Evolutionary conservation across 2,888 invertebrate genomes (phyloP).

Genomic region (Drosophila eohydei): DNA sequence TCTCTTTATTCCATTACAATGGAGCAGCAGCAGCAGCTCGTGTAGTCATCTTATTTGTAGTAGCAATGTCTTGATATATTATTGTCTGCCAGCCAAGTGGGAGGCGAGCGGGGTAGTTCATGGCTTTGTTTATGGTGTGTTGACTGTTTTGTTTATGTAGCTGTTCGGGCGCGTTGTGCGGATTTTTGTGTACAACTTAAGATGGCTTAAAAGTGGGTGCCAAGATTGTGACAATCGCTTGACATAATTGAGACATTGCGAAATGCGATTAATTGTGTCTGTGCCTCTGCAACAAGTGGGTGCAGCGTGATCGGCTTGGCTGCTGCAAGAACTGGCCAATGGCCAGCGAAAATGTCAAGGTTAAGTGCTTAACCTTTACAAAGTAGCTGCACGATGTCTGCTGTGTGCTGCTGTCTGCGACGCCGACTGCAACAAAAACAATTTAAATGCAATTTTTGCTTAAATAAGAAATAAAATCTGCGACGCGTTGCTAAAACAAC

Average conservation of each 20-base stretch:
- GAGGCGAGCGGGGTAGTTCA: neutral
- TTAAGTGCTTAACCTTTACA: constrained; percentile 72
- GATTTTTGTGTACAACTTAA: constrained; percentile 29
- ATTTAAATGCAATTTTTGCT: constrained; percentile 81
- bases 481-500: constrained; percentile 43
- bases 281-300: constrained; percentile 13
- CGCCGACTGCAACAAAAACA: constrained; percentile 55
- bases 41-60: constrained; percentile 71
- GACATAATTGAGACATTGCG: constrained; percentile 83
- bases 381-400: constrained; percentile 49
- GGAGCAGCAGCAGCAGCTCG: constrained; percentile 24
- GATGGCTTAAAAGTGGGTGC: constrained; percentile 32
- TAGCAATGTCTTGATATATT: constrained; percentile 77
- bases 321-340: constrained; percentile 26
- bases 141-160: constrained; percentile 68
- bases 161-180: constrained; percentile 40
- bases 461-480: constrained; percentile 79
- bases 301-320: neutral
- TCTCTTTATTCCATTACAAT: constrained; percentile 75
- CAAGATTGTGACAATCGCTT: constrained; percentile 64
- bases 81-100: constrained; percentile 52
- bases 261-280: constrained; percentile 57
- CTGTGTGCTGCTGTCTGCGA: constrained; percentile 9
- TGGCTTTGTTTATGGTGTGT: constrained; percentile 68
- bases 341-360: constrained; percentile 75